A percentile compares a stretch with the other conserved stretches of the same genome.
These are phyloP conservation scores for Chloroceryle inda DNA, from an alignment of 2,797 vertebrate species.

Conservation along the genomic window DNA sequence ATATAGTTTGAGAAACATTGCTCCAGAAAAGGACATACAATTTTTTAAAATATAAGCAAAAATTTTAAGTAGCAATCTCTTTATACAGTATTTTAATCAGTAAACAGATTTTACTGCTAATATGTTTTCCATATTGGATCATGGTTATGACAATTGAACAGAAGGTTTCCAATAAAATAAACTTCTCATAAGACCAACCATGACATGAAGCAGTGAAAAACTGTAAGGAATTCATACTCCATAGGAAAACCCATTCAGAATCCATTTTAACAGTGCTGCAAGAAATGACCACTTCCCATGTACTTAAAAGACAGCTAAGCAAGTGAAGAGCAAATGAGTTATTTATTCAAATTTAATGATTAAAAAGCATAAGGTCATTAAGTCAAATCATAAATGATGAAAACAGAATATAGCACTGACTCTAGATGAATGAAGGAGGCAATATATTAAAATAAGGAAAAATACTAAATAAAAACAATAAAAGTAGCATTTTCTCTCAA, in stretches of 20 bases:
- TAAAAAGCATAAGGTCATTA: not conserved
- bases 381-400: not conserved
- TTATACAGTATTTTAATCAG: not conserved
- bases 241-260: not conserved
- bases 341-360: slow-evolving; percentile 28
- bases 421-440: not conserved
- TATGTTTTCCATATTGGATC: not conserved
- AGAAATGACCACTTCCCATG: not conserved
- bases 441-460: not conserved
- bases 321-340: not conserved
- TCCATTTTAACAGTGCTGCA: slow-evolving; percentile 3
- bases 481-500: not conserved
- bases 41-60: slow-evolving; percentile 9
- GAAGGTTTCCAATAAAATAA: not conserved
- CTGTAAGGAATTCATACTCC: not conserved
- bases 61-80: not conserved
- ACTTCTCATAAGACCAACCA: not conserved
- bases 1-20: slow-evolving; percentile 54
- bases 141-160: not conserved
- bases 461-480: not conserved
- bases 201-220: not conserved
- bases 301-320: slow-evolving; percentile 5
- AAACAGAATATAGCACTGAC: not conserved
- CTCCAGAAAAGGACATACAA: not conserved
- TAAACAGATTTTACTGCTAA: not conserved